These are phyloP conservation scores for Lophius americanus DNA, from an alignment of 2,797 vertebrate genomes.

Conservation along the genomic window DNA sequence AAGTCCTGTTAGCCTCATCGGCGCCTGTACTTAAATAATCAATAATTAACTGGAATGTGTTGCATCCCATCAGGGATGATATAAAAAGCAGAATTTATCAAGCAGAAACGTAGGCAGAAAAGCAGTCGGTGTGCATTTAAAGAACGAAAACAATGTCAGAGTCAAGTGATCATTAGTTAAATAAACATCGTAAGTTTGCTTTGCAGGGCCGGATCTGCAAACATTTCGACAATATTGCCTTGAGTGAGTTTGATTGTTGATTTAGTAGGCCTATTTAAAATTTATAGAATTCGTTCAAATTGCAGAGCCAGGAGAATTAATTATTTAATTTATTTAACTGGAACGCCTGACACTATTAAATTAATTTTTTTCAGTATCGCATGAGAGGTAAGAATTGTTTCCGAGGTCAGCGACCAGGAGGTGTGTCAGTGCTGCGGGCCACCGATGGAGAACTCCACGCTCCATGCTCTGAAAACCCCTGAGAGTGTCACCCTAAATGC, in stretches of 20 bases:
- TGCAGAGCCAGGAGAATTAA: background rate
- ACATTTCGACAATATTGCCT: background rate
- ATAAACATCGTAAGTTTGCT: background rate
- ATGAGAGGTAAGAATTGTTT: constrained; percentile 64
- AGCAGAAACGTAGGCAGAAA: background rate
- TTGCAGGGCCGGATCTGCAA: background rate
- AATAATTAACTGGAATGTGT: background rate
- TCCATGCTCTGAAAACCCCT: constrained; percentile 9
- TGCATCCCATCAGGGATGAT: background rate
- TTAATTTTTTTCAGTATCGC: constrained; percentile 11
- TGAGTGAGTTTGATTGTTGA: background rate
- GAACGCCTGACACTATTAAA: background rate
- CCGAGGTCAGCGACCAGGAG: constrained; percentile 44
- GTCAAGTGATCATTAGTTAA: background rate
- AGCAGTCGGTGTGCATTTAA: too few relatives aligned
- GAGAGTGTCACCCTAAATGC: constrained; percentile 32
- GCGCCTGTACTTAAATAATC: background rate
- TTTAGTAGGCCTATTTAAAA: background rate
- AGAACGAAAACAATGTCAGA: background rate
- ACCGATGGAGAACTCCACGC: constrained; percentile 54
- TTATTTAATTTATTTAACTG: background rate
- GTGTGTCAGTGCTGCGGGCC: constrained; percentile 51
- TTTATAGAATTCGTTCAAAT: background rate
- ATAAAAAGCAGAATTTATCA: too few relatives aligned
- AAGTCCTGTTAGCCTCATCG: background rate